A percentile compares a stretch with the other conserved stretches of the same genome.
These are phyloP conservation scores for Hipposideros larvatus DNA, from an alignment of 2,797 vertebrate genomes.

Conservation along the genomic window DNA sequence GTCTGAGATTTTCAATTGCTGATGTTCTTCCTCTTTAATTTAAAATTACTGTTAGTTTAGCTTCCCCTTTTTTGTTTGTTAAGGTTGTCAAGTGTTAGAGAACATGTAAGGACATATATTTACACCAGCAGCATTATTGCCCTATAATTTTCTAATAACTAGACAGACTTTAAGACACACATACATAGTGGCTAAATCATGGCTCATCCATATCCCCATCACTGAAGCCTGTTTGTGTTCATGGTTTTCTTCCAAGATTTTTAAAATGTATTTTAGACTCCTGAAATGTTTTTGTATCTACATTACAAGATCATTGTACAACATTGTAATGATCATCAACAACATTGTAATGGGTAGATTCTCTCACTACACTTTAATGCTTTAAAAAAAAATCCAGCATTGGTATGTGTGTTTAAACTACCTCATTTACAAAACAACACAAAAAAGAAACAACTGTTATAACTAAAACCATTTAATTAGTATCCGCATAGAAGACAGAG, in stretches of 20 bases:
- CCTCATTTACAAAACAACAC: neutral
- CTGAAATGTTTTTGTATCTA: neutral
- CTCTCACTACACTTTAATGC: neutral
- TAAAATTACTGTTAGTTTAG: neutral
- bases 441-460: neutral
- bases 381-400: neutral
- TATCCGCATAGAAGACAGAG: neutral
- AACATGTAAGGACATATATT: neutral
- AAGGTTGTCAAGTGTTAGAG: neutral
- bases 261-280: neutral
- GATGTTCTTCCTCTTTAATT: constrained; percentile 17
- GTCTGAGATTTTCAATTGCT: neutral
- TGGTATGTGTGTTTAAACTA: neutral
- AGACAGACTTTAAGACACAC: constrained; percentile 4
- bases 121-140: neutral
- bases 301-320: neutral
- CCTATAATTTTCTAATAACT: neutral
- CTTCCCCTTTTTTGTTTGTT: neutral
- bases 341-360: neutral
- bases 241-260: neutral
- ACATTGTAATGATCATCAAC: neutral
- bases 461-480: neutral
- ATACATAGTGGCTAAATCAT: neutral
- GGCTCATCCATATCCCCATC: neutral
- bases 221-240: neutral